Evolutionary conservation across 2,888 invertebrate species (phyloP).

Genomic region (Seladonia tumulorum): DNA sequence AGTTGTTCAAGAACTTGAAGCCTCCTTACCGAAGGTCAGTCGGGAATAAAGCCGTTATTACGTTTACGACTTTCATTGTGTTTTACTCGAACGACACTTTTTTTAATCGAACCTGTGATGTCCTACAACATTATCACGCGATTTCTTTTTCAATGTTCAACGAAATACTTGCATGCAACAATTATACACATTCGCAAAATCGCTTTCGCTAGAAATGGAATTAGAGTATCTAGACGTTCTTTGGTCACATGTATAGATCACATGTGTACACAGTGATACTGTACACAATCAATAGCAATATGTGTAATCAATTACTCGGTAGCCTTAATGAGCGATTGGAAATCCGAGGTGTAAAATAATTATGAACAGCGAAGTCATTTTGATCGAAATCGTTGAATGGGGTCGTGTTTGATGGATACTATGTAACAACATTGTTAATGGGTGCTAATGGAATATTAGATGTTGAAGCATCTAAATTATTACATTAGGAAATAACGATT

Average conservation of each 20-base stretch:
- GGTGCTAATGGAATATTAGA: no score
- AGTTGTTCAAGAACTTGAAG: not conserved
- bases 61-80: not conserved
- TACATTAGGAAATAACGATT: no score
- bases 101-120: not conserved
- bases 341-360: not conserved
- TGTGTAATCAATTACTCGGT: not conserved
- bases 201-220: constrained; percentile 36
- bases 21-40: not conserved
- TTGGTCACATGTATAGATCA: constrained; percentile 5
- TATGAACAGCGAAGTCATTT: not conserved
- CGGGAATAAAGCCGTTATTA: not conserved
- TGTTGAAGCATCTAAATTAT: no score
- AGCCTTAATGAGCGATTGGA: not conserved
- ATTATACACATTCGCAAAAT: constrained; percentile 38
- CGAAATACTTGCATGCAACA: constrained; percentile 45
- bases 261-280: not conserved
- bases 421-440: no score
- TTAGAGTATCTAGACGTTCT: constrained; percentile 10
- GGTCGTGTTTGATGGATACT: no score
- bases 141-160: not conserved
- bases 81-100: not conserved
- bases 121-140: not conserved
- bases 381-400: not conserved
- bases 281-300: not conserved